A percentile compares a stretch with the other conserved stretches of the same genome.
These are phyloP conservation scores for Drosophila atripex DNA, from an alignment of 2,888 invertebrate genomes.

Conservation along the genomic window DNA sequence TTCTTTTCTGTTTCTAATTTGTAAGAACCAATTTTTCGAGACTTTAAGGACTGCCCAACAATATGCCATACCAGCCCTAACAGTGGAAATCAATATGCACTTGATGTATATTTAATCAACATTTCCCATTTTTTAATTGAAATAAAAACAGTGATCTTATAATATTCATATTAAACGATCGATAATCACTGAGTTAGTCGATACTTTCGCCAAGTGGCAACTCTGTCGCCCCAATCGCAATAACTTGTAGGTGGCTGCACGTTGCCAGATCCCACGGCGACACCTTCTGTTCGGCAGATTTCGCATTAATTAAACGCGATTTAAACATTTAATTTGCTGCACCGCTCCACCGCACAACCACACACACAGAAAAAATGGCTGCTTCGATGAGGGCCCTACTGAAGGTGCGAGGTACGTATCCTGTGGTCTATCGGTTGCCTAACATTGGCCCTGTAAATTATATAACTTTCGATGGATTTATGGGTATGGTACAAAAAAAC, in stretches of 20 bases:
- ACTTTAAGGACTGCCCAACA: too few relatives aligned
- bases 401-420: conserved; percentile 85
- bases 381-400: conserved; percentile 86
- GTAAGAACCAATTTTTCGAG: too few relatives aligned
- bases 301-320: conserved; percentile 74
- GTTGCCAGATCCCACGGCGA: conserved; percentile 51
- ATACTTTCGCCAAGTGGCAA: background rate
- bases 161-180: background rate
- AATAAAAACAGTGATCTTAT: background rate
- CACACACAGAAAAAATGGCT: conserved; percentile 84
- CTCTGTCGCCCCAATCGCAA: background rate
- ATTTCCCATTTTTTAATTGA: background rate
- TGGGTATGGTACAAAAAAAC: conserved; percentile 31
- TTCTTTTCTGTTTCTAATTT: too few relatives aligned
- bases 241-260: conserved; percentile 1
- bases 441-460: conserved; percentile 61
- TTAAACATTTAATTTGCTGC: conserved; percentile 64
- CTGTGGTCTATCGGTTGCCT: conserved; percentile 47
- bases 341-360: conserved; percentile 58
- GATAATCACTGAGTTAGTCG: conserved; percentile 1
- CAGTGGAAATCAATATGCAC: too few relatives aligned
- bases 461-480: conserved; percentile 66
- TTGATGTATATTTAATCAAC: too few relatives aligned
- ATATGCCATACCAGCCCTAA: too few relatives aligned
- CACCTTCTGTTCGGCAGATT: conserved; percentile 41